Evolutionary conservation across 2,113 vertebrate genomes (phyloP).

Genomic region (Tragelaphus buxtoni): DNA sequence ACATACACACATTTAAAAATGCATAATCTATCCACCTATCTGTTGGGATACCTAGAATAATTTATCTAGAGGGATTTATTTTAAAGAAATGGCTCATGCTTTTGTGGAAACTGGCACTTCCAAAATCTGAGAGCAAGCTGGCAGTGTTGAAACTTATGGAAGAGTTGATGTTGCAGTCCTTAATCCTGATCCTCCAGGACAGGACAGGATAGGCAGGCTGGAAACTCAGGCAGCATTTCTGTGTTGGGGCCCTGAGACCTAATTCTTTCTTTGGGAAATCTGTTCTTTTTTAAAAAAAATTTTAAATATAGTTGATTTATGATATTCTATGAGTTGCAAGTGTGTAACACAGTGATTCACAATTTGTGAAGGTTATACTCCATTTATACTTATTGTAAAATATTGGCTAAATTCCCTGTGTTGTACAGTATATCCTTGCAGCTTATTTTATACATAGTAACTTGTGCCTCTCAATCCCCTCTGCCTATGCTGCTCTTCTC

Average conservation of each 20-base stretch:
- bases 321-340: no score
- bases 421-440: not conserved
- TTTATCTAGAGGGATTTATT: not conserved
- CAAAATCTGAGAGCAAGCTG: not conserved
- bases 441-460: not conserved
- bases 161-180: not conserved
- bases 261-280: no score
- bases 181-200: not conserved
- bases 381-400: not conserved
- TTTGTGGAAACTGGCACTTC: not conserved
- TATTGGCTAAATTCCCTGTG: not conserved
- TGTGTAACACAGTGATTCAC: no score
- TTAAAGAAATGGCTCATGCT: not conserved
- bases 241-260: not conserved
- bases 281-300: no score
- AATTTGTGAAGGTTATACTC: no score
- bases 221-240: not conserved
- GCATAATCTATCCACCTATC: not conserved
- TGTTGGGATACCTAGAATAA: not conserved
- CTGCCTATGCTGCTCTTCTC: not conserved
- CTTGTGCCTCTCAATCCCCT: not conserved
- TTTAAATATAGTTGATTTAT: no score
- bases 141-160: not conserved
- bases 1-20: not conserved
- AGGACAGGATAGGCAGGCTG: not conserved